Base-by-base conservation (phyloP, 2,797 vertebrate genomes). In the Lemur catta region DNA sequence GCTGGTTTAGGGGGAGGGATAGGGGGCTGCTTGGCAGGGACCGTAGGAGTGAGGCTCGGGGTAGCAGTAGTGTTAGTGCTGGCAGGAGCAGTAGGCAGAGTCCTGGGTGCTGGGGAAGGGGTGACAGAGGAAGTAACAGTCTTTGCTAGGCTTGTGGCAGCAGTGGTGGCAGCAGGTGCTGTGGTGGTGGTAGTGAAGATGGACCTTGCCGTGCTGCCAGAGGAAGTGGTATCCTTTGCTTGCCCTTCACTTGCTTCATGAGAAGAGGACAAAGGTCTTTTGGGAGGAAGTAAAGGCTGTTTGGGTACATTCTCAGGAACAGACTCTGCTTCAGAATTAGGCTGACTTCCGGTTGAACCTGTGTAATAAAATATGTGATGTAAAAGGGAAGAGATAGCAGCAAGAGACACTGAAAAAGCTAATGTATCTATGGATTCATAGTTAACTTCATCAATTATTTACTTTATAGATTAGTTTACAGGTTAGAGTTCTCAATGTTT, bases 1-100 rank as follows among this genome's bases (percentile, higher is more conserved):
- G 99, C 72, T 0, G 99, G 99, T 93, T 99, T 99, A 96, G 99
- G 99, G 30, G 99, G 99, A 63, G 99, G 99, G 59, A 99, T 2
- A 0, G 99, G 99, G 6, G 99, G 99, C 96, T 99, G 99, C 97
- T 99, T 99, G 98, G 98, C 94, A 96, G 96, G 98, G 74, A 78
- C 98, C 0, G 57, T 96, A 82, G 97, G 98, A 97, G 98, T 92
- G 57, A 98, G 75, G 74, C 90, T 98, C 0, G 94, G 93, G 20
- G 98, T 55, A 84, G 97, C 95, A 97, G 98, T 98, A 65, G 98
- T 98, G 97, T 98, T 99, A 95, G 97, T 95, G 98, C 93, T 97
- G 96, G 97, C 89, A 15, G 98, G 98, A 92, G 92, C 92, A 50
- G 96, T 38, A 84, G 99, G 98, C 91, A 99, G 91, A 84, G 99